Evolutionary conservation across 37 sponge, comb jelly and placozoan genomes (phyloP).

Genomic region (Cladorhizidae sp.): DNA sequence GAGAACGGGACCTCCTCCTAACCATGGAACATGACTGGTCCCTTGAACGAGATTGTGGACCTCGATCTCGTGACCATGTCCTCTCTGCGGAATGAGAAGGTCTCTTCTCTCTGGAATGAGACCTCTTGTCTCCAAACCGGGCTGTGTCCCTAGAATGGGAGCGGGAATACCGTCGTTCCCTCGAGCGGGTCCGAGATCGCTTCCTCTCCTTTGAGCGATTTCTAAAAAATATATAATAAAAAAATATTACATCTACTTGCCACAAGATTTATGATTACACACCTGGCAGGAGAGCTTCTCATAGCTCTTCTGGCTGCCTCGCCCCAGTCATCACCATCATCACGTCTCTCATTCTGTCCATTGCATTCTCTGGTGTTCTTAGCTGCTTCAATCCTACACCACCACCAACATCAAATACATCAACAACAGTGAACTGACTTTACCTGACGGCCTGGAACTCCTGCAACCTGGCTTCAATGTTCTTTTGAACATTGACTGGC

Average conservation of each 20-base stretch:
- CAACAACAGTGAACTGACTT: background rate
- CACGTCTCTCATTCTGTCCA: background rate
- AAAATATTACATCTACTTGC: background rate
- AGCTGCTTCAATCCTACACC: background rate
- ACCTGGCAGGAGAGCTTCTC: conserved; percentile 27
- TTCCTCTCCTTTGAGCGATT: conserved; percentile 22
- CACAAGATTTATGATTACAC: background rate
- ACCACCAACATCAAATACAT: background rate
- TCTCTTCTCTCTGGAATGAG: background rate
- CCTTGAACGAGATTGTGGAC: conserved; percentile 12
- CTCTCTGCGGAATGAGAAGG: background rate
- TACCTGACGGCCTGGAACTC: conserved; percentile 11
- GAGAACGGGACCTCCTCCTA: conserved; percentile 10
- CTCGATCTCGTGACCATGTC: conserved; percentile 37
- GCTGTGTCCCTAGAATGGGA: conserved; percentile 11
- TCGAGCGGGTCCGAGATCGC: conserved; percentile 10
- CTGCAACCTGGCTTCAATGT: conserved; percentile 54
- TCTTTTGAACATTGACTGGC: conserved; percentile 78
- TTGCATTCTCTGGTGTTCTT: background rate
- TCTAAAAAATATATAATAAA: background rate
- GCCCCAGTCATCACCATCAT: conserved; percentile 30
- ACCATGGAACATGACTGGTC: conserved; percentile 30
- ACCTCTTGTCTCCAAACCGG: background rate
- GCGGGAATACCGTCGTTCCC: conserved; percentile 15
- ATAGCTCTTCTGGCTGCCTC: conserved; percentile 43